phyloP scores from a whole-genome alignment of 2,113 vertebrate species.

The Eclectus roratus region DNA sequence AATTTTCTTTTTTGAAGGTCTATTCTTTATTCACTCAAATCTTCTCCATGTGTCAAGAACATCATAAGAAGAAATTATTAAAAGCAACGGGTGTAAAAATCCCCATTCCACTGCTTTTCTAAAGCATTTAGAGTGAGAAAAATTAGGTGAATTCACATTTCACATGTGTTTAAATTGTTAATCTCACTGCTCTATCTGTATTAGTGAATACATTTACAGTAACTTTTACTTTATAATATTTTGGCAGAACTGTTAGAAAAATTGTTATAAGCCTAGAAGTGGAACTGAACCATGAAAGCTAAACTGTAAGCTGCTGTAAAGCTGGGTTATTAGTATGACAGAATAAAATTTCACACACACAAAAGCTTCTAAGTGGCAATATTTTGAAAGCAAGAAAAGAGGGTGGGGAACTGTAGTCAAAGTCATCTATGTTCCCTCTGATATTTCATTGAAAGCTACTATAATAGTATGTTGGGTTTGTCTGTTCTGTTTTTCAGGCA shows the following conservation, averaged over 20 bases:
- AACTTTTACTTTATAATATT: conserved; percentile 43
- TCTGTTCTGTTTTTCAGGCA: conserved; percentile 74
- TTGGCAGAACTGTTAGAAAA: conserved; percentile 60
- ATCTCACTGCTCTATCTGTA: conserved; percentile 31
- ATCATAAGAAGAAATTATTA: conserved; percentile 29
- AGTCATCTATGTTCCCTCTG: conserved; percentile 13
- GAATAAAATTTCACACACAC: conserved; percentile 61
- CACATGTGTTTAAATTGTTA: conserved; percentile 49
- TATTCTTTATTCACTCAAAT: conserved; percentile 24
- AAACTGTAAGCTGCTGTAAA: conserved; percentile 47
- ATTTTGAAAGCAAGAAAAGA: conserved; percentile 36
- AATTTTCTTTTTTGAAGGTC: conserved; percentile 22
- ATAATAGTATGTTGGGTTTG: neutral
- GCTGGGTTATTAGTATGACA: conserved; percentile 62
- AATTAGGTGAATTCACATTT: conserved; percentile 53
- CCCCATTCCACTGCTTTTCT: neutral
- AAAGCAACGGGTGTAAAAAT: conserved; percentile 9
- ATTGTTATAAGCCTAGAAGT: conserved; percentile 44
- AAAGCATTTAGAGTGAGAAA: conserved; percentile 17
- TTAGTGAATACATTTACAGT: conserved; percentile 44
- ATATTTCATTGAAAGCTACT: neutral
- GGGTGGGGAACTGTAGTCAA: conserved; percentile 2
- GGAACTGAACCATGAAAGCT: conserved; percentile 61
- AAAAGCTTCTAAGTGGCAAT: conserved; percentile 12
- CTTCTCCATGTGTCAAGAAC: conserved; percentile 19